Evolutionary conservation across 2,113 vertebrate species (phyloP), one percentile per base, ranked within the genome.

Genomic region (Pelvicachromis taeniatus): DNA sequence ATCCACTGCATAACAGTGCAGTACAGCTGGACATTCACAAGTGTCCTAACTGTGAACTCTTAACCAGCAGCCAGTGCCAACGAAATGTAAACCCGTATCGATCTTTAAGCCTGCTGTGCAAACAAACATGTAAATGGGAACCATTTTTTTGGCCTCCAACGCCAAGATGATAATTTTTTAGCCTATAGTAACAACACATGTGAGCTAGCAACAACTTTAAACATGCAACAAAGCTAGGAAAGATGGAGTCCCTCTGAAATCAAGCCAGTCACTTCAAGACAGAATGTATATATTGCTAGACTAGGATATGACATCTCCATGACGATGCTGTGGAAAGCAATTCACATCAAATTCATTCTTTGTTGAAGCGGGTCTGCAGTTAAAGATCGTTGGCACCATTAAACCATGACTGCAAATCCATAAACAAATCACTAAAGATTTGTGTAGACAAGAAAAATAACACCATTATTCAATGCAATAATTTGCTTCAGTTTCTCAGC

Each of bases 71-170:
- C 75, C 52, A 63, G 35, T 83, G 80, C 85, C 73, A 87, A 63
- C 35, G 82, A 63, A 86, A 84, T 84, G 50, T 85, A 90, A 86
- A 93, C 87, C 50, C 75, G 88, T 77, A 90, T 90, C 59, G 82
- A 90, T 92, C 88, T 89, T 89, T 89, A 58, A 63, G 85, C 42
- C 85, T 80, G 54, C 23, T 88, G 85, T 82, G 48, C 83, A 92
- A 91, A 91, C 93, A 93, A 90, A 93, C 87, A 85, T 78, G 65
- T 50, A 85, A 90, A 84, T 83, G 70, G 75, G 61, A 92, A 88
- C 50, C 73, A 17, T 77, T 88, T 85, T 85, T 80, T 85, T 42
- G 59, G 52, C 85, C 83, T 48, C 23, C 68, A 78, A 58, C 2
- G n/a, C 77, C 83, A 87, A 89, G 81, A 40, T 50, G 53, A 68